Evolutionary conservation across 2,797 vertebrate genomes (phyloP), one percentile per base, ranked within the genome.

Genomic region (Periophthalmus magnuspinnatus): DNA sequence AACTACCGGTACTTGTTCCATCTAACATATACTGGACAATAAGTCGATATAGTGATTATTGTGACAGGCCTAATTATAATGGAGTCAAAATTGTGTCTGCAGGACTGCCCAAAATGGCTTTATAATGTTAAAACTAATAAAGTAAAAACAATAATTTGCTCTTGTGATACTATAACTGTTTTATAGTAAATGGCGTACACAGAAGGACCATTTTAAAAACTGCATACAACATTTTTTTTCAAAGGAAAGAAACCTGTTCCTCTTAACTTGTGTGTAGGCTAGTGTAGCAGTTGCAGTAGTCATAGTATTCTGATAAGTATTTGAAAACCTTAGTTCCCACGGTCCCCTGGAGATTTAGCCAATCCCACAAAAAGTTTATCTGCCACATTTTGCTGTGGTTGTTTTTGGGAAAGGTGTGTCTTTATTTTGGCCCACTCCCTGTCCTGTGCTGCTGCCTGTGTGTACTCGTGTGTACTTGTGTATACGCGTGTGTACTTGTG

Each of bases 391-490:
- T 77, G 50, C 65, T 38, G 65, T 34, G 5, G 58, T 70, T 14
- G 34, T 74, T 55, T 74, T 9, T 72, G 47, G 19, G 54, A 74
- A 60, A 71, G 72, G 57, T 50, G 74, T 61, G 70, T 72, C 36
- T 75, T 72, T 68, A 28, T 80, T 82, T 79, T 67, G 36, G 60
- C 56, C 56, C 69, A 55, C 66, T 52, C 52, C 52, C 62, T 66
- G 52, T 72, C 68, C 28, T 75, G 41, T 69, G 75, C 65, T 73
- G 10, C 69, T 22, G 72, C 62, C 58, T 72, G 71, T 65, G 45
- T 74, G 63, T 83, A 67, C 52, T 55, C 71, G 71, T 65, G 45
- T 72, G 63, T 83, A 67, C 52, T 55, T 71, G 71, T 65, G 45
- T 74, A 61, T 83, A 67, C 52, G 55, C 72, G 71, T 65, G 45